Evolutionary conservation across 2,888 invertebrate genomes (phyloP), one percentile per base, ranked within the genome.

Genomic region (Perizoma flavofasciatum): DNA sequence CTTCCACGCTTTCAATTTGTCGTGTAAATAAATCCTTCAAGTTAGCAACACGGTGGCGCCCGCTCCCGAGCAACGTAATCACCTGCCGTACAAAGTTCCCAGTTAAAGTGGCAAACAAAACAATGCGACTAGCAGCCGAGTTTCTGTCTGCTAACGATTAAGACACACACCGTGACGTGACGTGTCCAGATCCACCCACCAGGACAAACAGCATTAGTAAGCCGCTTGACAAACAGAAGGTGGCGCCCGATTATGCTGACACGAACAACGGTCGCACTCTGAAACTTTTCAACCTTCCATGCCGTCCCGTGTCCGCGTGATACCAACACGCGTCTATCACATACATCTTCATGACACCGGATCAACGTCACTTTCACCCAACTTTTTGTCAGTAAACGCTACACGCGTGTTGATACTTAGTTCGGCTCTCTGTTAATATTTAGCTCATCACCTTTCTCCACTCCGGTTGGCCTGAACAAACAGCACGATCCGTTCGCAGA

Each of bases 151-250:
- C 76, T 87, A 89, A 89, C 85, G 84, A 90, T 86, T 87, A 89
- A 91, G 88, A 89, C 79, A 86, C 85, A 89, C 86, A 87, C 70
- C 79, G 79, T 82, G 80, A 81, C 78, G 82, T 82, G 83, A 81
- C 82, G 80, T 81, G 85, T 79, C 83, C 83, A 83, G 81, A 82
- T 79, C 83, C 83, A 81, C 82, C 85, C 82, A 78, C 77, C 68
- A 78, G 75, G 75, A 82, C 83, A 89, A 90, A 89, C 82, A 88
- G 85, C 85, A 89, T 89, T 89, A 90, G 85, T 81, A 79, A 77
- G 79, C 77, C 81, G 80, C 81, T 84, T 74, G 70, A 76, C 84
- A 89, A 89, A 91, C 89, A 89, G 77, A 73, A 78, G 81, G 82
- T 77, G 80, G 81, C 79, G 81, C 78, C 81, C 82, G 83, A 84